Conservation (phyloP, 53 echinoderm and acorn worm genomes). For the Temnopleurus reevesii region DNA sequence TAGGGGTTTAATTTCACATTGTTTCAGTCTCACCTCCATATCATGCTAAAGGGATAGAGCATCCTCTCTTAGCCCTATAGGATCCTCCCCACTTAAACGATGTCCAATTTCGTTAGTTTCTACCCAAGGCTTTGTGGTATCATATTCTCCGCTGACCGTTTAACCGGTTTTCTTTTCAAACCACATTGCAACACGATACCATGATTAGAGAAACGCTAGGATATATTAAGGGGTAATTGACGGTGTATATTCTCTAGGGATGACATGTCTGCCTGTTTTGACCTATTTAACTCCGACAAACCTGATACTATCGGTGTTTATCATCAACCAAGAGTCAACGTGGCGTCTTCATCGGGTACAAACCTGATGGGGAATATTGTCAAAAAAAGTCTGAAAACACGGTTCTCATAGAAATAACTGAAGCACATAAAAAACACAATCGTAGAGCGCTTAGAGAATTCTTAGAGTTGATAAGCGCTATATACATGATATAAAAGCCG, state of each 20-base stretch:
- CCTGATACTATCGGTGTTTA: not conserved
- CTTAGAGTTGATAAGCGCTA: no score
- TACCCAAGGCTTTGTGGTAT: not conserved
- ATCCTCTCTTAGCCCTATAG: not conserved
- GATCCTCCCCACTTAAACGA: not conserved
- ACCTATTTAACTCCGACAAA: not conserved
- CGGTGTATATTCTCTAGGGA: no score
- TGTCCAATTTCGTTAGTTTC: not conserved
- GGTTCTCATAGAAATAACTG: no score
- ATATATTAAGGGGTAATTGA: conserved; percentile 8
- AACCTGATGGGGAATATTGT: not conserved
- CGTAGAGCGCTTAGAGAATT: no score
- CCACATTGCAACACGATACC: not conserved
- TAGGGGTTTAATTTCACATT: not conserved
- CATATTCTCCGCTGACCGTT: not conserved
- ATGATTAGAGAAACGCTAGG: not conserved
- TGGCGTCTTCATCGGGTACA: not conserved
- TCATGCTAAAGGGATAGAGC: not conserved
- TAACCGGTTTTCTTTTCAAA: not conserved
- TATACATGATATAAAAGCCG: no score
- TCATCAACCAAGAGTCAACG: no score
- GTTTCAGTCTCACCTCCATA: no score
- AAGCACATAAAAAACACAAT: no score
- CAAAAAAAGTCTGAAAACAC: no score
- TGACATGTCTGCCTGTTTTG: no score